phyloP scores from a whole-genome alignment of 2,888 invertebrate species.

The Drosophila bunnanda region DNA sequence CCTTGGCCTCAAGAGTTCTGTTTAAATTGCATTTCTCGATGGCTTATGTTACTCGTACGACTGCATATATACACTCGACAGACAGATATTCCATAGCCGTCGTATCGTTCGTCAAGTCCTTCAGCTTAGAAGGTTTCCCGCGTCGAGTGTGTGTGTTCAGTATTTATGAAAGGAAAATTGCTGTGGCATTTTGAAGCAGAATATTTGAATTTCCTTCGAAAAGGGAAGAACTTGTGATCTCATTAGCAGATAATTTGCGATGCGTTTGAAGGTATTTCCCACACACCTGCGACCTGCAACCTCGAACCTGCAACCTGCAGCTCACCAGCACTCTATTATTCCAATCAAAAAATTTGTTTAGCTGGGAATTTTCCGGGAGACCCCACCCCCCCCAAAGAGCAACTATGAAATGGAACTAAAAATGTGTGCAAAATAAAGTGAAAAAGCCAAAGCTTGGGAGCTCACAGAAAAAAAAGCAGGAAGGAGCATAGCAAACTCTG shows the following conservation, averaged over 20 bases:
- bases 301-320: background rate
- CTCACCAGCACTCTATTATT: conserved; percentile 4
- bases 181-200: conserved; percentile 10
- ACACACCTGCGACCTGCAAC: conserved; percentile 22
- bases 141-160: conserved; percentile 2
- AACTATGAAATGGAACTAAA: conserved; percentile 33
- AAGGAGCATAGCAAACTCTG: conserved; percentile 11
- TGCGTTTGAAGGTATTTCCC: conserved; percentile 30
- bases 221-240: conserved; percentile 44
- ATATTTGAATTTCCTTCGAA: background rate
- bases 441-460: conserved; percentile 36
- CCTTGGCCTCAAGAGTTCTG: conserved; percentile 61
- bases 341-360: conserved; percentile 38
- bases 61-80: conserved; percentile 68
- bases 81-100: conserved; percentile 32
- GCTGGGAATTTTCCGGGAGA: conserved; percentile 15
- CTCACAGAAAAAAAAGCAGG: background rate
- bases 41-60: conserved; percentile 63
- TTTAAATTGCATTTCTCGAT: conserved; percentile 64
- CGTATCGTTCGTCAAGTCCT: conserved; percentile 21
- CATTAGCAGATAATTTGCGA: conserved; percentile 69
- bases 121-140: conserved; percentile 12
- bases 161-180: conserved; percentile 33
- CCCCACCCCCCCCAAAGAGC: background rate
- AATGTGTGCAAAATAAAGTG: conserved; percentile 27